These are phyloP conservation scores for Dascillus cervinus DNA, from an alignment of 2,888 invertebrate genomes.

Conservation along the genomic window DNA sequence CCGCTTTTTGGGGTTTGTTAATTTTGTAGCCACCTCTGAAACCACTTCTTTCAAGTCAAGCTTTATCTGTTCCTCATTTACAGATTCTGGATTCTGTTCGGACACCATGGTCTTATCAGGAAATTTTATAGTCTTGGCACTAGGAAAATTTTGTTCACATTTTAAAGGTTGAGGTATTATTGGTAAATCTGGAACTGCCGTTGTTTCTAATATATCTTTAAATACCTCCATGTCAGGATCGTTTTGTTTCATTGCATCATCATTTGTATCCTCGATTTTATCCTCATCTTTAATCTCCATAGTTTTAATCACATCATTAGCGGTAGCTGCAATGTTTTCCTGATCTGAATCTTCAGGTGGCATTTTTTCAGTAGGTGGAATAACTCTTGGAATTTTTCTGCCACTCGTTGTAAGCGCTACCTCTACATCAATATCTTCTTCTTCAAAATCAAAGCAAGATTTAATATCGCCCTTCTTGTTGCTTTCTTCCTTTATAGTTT, in stretches of 20 bases:
- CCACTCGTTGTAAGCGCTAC: constrained; percentile 44
- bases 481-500: constrained; percentile 21
- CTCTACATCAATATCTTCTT: constrained; percentile 60
- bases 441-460: constrained; percentile 74
- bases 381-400: constrained; percentile 59
- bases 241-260: constrained; percentile 13
- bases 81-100: background rate
- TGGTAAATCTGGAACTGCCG: constrained; percentile 51
- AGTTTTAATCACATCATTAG: constrained; percentile 5
- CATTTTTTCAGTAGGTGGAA: constrained; percentile 37
- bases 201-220: constrained; percentile 54
- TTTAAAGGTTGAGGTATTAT: constrained; percentile 43
- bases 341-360: constrained; percentile 39
- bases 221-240: constrained; percentile 47
- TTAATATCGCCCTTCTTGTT: constrained; percentile 21
- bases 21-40: constrained; percentile 27
- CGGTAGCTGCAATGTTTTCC: constrained; percentile 28
- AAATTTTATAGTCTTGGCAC: constrained; percentile 35
- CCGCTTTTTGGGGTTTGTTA: constrained; percentile 38
- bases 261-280: constrained; percentile 4
- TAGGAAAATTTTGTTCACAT: constrained; percentile 38
- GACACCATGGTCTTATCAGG: constrained; percentile 28
- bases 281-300: constrained; percentile 5
- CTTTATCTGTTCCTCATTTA: constrained; percentile 4
- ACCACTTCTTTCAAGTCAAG: constrained; percentile 5